Evolutionary conservation across 2,113 vertebrate species (phyloP).

Genomic region (Oceanodroma tethys): DNA sequence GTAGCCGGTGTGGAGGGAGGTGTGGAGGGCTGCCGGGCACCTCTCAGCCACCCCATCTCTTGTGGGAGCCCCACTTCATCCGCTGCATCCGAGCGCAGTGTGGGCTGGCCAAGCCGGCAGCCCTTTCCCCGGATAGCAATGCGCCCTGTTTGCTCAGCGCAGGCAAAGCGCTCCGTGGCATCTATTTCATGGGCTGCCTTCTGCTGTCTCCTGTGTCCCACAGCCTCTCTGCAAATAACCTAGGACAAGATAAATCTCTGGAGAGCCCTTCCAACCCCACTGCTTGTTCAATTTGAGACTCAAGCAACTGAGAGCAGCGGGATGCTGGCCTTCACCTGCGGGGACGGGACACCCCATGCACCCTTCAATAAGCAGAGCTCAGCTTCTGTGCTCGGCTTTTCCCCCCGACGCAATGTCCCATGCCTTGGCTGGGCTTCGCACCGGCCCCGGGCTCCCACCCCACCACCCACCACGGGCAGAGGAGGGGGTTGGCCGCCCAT

Average conservation of each 20-base stretch:
- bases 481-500: rapidly evolving
- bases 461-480: rapidly evolving
- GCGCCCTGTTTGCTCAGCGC: rapidly evolving
- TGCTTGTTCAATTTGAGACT: not conserved
- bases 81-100: rapidly evolving
- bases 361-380: not conserved
- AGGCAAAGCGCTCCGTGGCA: not conserved
- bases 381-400: not conserved
- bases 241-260: rapidly evolving
- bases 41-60: not conserved
- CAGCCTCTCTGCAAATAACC: not conserved
- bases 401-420: rapidly evolving
- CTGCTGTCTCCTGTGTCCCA: not conserved
- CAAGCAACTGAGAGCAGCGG: rapidly evolving
- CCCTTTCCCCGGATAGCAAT: not conserved
- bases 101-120: rapidly evolving
- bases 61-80: rapidly evolving
- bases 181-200: not conserved
- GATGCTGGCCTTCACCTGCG: not conserved
- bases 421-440: not conserved
- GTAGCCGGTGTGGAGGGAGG: not conserved
- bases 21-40: not conserved
- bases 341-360: not conserved
- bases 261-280: not conserved
- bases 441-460: not conserved